Percentiles rank a stretch among this genome's conserved stretches.
phyloP scores from a whole-genome alignment of 2,797 vertebrate species.

The Enoplosus armatus region DNA sequence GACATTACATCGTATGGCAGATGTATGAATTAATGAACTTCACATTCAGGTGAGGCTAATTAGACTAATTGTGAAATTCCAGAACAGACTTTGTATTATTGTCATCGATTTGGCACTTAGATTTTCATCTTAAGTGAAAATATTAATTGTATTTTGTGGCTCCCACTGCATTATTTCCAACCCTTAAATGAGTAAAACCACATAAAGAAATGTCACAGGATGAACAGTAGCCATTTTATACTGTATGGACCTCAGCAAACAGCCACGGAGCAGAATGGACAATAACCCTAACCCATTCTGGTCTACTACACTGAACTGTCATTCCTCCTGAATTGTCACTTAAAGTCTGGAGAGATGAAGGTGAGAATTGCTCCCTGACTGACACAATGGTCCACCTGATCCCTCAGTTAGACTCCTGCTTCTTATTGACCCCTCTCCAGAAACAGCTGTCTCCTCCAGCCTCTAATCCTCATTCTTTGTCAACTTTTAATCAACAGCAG shows the following conservation, averaged over 20 bases:
- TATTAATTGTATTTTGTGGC: neutral
- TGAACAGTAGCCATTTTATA: neutral
- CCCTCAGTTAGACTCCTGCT: conserved; percentile 28
- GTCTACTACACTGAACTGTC: conserved; percentile 26
- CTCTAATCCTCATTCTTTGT: conserved; percentile 54
- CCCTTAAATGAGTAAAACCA: conserved; percentile 5
- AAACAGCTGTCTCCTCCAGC: conserved; percentile 25
- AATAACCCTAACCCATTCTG: neutral
- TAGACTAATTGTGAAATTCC: neutral
- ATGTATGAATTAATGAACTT: neutral
- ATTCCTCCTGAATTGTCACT: conserved; percentile 42
- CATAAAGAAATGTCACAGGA: conserved; percentile 8
- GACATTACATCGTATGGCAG: neutral
- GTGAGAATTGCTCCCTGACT: conserved; percentile 42
- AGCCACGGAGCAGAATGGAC: conserved; percentile 28
- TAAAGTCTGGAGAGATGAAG: conserved; percentile 40
- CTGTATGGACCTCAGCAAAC: neutral
- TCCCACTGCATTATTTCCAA: neutral
- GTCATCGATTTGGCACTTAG: neutral
- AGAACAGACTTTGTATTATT: neutral
- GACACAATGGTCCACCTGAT: conserved; percentile 59
- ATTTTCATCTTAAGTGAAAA: neutral
- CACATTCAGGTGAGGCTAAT: neutral
- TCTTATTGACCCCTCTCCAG: conserved; percentile 26
- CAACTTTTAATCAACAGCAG: conserved; percentile 63